Evolutionary conservation across 2,113 vertebrate genomes (phyloP).

Genomic region (Atractosteus spatula): DNA sequence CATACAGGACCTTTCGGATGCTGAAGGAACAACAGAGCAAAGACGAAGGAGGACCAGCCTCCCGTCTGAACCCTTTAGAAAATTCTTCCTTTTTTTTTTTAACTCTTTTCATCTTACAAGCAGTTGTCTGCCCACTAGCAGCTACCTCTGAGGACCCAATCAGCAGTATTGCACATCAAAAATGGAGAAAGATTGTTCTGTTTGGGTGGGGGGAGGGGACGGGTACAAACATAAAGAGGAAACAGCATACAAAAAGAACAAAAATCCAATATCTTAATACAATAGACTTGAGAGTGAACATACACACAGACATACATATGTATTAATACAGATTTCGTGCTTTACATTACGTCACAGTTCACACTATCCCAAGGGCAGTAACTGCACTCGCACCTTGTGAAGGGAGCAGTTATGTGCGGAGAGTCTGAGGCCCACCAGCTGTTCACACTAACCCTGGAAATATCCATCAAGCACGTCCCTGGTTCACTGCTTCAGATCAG

Average conservation of each 20-base stretch:
- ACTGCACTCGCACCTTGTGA: background rate
- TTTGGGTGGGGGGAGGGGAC: constrained; percentile 33
- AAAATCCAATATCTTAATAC: constrained; percentile 5
- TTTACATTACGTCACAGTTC: constrained; percentile 1
- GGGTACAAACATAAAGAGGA: constrained; percentile 38
- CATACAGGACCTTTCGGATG: constrained; percentile 69
- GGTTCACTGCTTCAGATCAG: too few relatives aligned
- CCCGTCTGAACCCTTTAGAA: constrained; percentile 55
- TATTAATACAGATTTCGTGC: background rate
- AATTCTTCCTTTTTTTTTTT: constrained; percentile 23
- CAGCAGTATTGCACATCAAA: constrained; percentile 69
- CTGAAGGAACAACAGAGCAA: constrained; percentile 69
- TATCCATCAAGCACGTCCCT: too few relatives aligned
- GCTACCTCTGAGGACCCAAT: constrained; percentile 66
- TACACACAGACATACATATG: constrained; percentile 1
- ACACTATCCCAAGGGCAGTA: background rate
- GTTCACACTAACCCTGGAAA: too few relatives aligned
- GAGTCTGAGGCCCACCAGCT: too few relatives aligned
- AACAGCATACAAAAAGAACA: constrained; percentile 17
- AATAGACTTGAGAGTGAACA: constrained; percentile 19
- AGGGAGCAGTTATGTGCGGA: too few relatives aligned
- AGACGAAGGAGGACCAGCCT: constrained; percentile 61
- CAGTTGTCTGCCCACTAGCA: constrained; percentile 56
- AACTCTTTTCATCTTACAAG: constrained; percentile 38
- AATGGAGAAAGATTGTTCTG: constrained; percentile 58